Evolutionary conservation across 2,888 invertebrate genomes (phyloP), one percentile per base, ranked within the genome.

Genomic region (Noctua janthe): DNA sequence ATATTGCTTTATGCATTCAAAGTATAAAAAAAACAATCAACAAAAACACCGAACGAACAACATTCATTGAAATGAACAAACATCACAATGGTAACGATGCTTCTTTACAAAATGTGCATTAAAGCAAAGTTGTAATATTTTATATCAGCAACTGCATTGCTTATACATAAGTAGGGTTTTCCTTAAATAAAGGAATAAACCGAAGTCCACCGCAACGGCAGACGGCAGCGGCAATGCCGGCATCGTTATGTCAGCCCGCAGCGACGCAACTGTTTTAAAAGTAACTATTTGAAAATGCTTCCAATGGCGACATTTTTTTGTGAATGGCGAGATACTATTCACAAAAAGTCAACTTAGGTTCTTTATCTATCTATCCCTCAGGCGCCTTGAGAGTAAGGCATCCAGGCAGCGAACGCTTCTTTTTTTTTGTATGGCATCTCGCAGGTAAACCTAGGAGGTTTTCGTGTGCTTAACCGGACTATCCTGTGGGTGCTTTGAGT

Each of bases 1-100:
- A 94, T 94, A 94, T 95, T 94, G 94, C 93, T 95, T 95, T 94
- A 94, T 95, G 94, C 92, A 91, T 94, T 92, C 86, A 92, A 94
- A 92, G 91, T 95, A 95, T 91, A 95, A 95, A 95, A 95, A 93
- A 87, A 93, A 94, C 91, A 87, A 91, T 90, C 81, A 89, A 91
- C 90, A 91, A 91, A 90, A 91, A 92, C 84, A 89, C 84, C 81
- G 82, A 90, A 89, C 90, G 85, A 91, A 93, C 89, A 91, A 93
- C 89, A 92, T 90, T 90, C 86, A 92, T 83, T 85, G 82, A 92
- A 92, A 90, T 91, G 87, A 94, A 91, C 84, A 84, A 79, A 86
- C 78, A 83, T 86, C 83, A 86, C 82, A 86, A 84, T 87, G 74
- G 54, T 74, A 71, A 78, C 80, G 76, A 87, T 83, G 80, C 75